phyloP scores from a whole-genome alignment of 2,113 vertebrate genomes.

The Otocyon megalotis region DNA sequence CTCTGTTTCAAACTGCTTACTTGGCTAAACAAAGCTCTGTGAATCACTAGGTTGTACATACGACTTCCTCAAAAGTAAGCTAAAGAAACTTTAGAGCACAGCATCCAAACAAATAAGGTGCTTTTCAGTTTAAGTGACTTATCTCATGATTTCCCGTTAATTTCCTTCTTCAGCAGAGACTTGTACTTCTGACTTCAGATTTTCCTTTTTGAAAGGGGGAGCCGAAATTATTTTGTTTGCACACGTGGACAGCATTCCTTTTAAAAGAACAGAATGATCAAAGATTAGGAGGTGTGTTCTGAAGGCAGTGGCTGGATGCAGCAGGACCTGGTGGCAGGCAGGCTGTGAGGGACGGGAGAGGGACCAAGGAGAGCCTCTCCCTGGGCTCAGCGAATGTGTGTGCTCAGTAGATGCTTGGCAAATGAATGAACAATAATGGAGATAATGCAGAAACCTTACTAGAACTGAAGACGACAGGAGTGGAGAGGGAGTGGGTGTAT shows the following conservation, averaged over 20 bases:
- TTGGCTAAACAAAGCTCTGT: neutral
- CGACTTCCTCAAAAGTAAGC: neutral
- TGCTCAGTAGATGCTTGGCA: neutral
- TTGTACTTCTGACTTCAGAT: neutral
- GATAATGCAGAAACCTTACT: neutral
- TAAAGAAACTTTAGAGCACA: neutral
- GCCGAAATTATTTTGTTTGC: neutral
- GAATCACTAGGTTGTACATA: neutral
- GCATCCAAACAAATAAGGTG: neutral
- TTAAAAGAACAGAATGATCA: neutral
- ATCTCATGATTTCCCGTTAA: slow-evolving; percentile 19
- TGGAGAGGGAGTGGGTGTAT: neutral
- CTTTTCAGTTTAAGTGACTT: neutral
- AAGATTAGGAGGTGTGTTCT: neutral
- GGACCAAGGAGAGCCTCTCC: neutral
- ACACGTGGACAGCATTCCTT: neutral
- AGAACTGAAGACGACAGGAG: neutral
- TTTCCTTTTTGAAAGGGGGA: neutral
- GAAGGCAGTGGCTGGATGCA: neutral
- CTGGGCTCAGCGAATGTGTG: neutral
- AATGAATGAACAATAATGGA: neutral
- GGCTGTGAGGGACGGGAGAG: neutral
- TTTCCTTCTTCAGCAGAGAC: neutral
- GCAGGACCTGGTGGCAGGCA: neutral
- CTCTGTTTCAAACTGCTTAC: neutral